A percentile compares a stretch with the other conserved stretches of the same genome.
These are phyloP conservation scores for Meloidogyne hapla DNA, from an alignment of 1,140 invertebrate species.

Conservation along the genomic window DNA sequence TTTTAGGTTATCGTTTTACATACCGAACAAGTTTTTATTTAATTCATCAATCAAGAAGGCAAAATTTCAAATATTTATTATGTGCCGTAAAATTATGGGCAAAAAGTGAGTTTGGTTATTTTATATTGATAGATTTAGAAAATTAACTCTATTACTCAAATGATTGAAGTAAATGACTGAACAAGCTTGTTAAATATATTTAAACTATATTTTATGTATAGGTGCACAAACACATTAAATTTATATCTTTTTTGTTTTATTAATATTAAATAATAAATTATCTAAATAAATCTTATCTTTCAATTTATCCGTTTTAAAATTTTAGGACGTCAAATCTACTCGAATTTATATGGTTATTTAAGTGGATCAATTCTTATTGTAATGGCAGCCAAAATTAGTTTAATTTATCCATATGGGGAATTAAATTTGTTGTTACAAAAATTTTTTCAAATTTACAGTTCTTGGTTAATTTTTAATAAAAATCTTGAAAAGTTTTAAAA, in stretches of 20 bases:
- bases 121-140: too few relatives aligned
- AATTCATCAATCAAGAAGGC: not conserved
- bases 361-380: not conserved
- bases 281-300: not conserved
- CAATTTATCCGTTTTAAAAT: too few relatives aligned
- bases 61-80: conserved; percentile 10
- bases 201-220: too few relatives aligned
- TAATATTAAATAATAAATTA: too few relatives aligned
- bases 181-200: too few relatives aligned
- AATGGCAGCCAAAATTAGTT: conserved; percentile 19
- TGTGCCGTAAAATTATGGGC: conserved; percentile 17
- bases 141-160: too few relatives aligned
- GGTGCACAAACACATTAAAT: too few relatives aligned
- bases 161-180: too few relatives aligned
- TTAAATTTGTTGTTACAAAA: conserved; percentile 7
- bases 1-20: conserved; percentile 3
- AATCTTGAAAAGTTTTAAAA: too few relatives aligned
- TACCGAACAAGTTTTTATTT: conserved; percentile 20
- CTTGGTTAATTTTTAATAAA: too few relatives aligned
- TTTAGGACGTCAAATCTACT: conserved; percentile 9
- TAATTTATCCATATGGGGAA: conserved; percentile 4
- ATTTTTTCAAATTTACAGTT: conserved; percentile 17
- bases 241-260: too few relatives aligned
- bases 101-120: conserved; percentile 7
- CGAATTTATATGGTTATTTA: conserved; percentile 9